Evolutionary conservation across 1,140 invertebrate genomes (phyloP).

Genomic region (Holotrichia oblita): DNA sequence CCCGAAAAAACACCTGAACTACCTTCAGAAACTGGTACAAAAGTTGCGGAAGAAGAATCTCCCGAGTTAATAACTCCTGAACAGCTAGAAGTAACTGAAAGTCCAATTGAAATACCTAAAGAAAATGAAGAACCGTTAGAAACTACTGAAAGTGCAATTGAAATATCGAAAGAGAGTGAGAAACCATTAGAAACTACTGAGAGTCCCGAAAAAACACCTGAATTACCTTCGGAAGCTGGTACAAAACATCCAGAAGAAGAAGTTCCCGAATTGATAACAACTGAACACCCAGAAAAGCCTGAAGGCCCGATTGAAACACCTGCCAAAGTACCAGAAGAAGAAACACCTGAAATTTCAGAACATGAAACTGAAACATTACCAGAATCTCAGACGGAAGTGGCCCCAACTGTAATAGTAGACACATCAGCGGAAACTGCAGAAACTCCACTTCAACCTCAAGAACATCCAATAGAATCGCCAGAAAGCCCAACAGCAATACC

Average conservation of each 20-base stretch:
- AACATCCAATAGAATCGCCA: conserved; percentile 45
- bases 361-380: too few relatives aligned
- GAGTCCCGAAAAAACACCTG: conserved; percentile 11
- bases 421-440: not conserved
- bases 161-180: not conserved
- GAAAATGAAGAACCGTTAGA: not conserved
- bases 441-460: conserved; percentile 15
- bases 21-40: not conserved
- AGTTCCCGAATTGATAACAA: not conserved
- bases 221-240: not conserved
- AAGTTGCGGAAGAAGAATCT: not conserved
- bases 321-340: not conserved
- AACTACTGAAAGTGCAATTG: not conserved
- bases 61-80: not conserved
- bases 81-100: not conserved
- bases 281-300: not conserved
- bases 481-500: not conserved
- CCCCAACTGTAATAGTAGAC: not conserved
- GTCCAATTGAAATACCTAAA: too few relatives aligned
- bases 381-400: too few relatives aligned
- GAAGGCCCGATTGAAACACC: not conserved
- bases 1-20: conserved; percentile 30
- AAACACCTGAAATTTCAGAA: conserved; percentile 37
- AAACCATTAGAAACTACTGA: not conserved
- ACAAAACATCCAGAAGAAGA: conserved; percentile 37